A percentile compares a stretch with the other conserved stretches of the same genome.
phyloP scores from a whole-genome alignment of 2,888 invertebrate genomes.

The Saturnia pavonia region DNA sequence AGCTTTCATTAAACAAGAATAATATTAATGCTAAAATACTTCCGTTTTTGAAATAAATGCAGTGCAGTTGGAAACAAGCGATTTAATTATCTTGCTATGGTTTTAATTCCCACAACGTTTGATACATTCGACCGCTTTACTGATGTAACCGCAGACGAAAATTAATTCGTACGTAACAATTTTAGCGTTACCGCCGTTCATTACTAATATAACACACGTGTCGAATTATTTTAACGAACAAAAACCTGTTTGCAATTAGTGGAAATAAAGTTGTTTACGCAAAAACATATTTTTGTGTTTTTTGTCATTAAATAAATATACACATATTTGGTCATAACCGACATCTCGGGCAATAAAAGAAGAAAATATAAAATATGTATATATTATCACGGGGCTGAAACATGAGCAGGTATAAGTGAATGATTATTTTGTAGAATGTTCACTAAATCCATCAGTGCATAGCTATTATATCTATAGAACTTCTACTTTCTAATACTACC shows the following conservation, averaged over 20 bases:
- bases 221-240: neutral
- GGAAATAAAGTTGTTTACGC: too few relatives aligned
- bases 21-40: neutral
- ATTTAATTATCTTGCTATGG: neutral
- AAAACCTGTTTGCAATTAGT: neutral
- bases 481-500: neutral
- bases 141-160: slow-evolving; percentile 26
- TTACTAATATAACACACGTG: slow-evolving; percentile 4
- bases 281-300: too few relatives aligned
- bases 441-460: too few relatives aligned
- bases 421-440: too few relatives aligned
- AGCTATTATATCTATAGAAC: too few relatives aligned
- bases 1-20: neutral
- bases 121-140: slow-evolving; percentile 8
- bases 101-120: slow-evolving; percentile 4
- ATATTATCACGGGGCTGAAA: too few relatives aligned
- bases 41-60: neutral
- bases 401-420: too few relatives aligned
- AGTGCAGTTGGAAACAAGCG: neutral
- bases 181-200: slow-evolving; percentile 3
- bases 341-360: neutral
- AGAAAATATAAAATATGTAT: too few relatives aligned
- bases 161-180: slow-evolving; percentile 27
- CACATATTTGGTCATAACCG: too few relatives aligned
- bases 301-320: too few relatives aligned